Evolutionary conservation across 2,113 vertebrate species (phyloP), one percentile per base, ranked within the genome.

Genomic region (Bubo blakistoni): DNA sequence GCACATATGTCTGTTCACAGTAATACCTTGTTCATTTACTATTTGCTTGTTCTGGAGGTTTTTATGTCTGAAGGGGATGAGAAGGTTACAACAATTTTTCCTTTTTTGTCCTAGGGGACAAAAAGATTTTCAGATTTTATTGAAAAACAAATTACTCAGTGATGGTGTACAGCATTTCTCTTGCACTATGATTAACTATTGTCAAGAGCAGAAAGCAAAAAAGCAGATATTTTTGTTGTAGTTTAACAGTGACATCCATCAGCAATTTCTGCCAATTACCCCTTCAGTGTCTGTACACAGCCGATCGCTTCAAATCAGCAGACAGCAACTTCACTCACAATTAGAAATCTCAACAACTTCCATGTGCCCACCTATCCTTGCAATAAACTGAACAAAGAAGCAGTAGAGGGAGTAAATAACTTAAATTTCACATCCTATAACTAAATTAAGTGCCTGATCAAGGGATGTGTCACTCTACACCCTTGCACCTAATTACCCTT

Each of bases 101-200:
- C n/a, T 49, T 57, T 88, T 44, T 32, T 30, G 8, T 25, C 71
- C 38, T n/a, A 30, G 20, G 27, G 29, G 59, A 94, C 91, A 89
- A 78, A 42, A 84, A 81, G 46, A 72, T 51, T 91, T 94, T 81
- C 83, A 85, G 46, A 87, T 65, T 90, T 65, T 85, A 94, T 94
- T 85, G 91, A 91, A 84, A 92, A 96, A 81, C 83, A 96, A 91
- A 94, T 95, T 92, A 96, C 91, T 96, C 92, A 85, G 81, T 59
- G 86, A 70, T 46, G 40, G 73, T 8, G 14, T 57, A 76, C 54
- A 92, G 65, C 81, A 65, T 52, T 94, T 81, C 62, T 85, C 62
- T 88, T 69, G 73, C 69, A 74, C 74, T 84, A 24, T 88, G 94
- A 96, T 94, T 97, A 94, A 94, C 73, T 72, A 89, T 6, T 89